Base-by-base conservation (phyloP, 1,140 invertebrate species). In the Heliconius hewitsoni region DNA sequence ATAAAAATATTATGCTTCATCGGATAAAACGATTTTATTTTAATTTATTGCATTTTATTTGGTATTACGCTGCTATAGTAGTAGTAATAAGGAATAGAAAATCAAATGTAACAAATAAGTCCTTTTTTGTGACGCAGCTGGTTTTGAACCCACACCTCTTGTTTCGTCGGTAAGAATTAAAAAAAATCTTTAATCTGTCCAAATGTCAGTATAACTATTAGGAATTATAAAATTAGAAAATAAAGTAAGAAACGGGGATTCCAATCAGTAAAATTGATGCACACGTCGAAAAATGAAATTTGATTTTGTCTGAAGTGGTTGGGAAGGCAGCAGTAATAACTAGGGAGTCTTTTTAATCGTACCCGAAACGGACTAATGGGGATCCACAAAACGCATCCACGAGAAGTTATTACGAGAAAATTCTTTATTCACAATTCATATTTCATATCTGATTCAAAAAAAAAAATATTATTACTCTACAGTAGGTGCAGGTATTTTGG, bases 281-380 rank as follows among this genome's bases (percentile, higher is more conserved):
- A 71, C 71, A 19, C 13, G 71, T 71, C 71, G 30, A 71, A 71
- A 71, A 42, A 71, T 71, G 71, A 39, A 71, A 71, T 71, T 71
- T 71, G 71, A 71, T 71, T 71, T 71, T 71, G 71, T 71, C 71
- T 71, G 71, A 71, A 71, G 71, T 71, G 71, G 71, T 71, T 39
- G n/a, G 71, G 71, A 71, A 71, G 71, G 71, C 71, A 37, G 34
- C 71, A 16, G 30, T 71, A 71, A 71, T 71, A 71, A 71, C 71
- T 39, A 39, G 71, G 71, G 71, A 39, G 71, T 37, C 8, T 71
- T 71, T 71, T 71, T 71, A 71, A 71, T 71, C 71, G 34, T 71
- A 71, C 71, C 34, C 8, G 34, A 39, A 37, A 71, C 71, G 71
- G 30, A 39, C 71, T 71, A 71, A 71, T 39, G 37, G 71, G 70